Evolutionary conservation across 2,888 invertebrate species (phyloP).

Genomic region (Eurois occulta): DNA sequence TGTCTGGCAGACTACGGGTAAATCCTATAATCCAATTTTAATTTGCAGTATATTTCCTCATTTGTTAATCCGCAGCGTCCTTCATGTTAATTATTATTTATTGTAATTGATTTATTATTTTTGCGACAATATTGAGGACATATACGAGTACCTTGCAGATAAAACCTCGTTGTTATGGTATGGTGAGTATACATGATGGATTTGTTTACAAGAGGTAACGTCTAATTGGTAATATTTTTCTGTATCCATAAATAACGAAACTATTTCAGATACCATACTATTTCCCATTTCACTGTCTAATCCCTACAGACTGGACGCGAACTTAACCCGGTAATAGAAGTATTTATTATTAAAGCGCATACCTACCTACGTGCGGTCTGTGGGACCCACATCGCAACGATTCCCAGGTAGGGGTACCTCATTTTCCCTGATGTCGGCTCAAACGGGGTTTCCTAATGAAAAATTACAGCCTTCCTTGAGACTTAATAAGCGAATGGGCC

Average conservation of each 20-base stretch:
- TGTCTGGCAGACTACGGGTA: slow-evolving; percentile 35
- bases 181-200: neutral
- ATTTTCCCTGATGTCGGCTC: slow-evolving; percentile 65
- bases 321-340: slow-evolving; percentile 56
- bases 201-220: neutral
- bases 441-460: slow-evolving; percentile 74
- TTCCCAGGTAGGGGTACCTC: slow-evolving; percentile 61
- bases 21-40: slow-evolving; percentile 55
- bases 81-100: slow-evolving; percentile 43
- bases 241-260: neutral
- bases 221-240: neutral
- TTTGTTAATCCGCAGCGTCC: slow-evolving; percentile 23
- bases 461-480: slow-evolving; percentile 75
- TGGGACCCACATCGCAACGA: slow-evolving; percentile 25
- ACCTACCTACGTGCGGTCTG: slow-evolving; percentile 19
- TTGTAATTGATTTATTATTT: slow-evolving; percentile 34
- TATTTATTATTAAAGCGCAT: slow-evolving; percentile 63
- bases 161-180: slow-evolving; percentile 11
- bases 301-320: slow-evolving; percentile 44
- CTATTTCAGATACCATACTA: slow-evolving; percentile 14
- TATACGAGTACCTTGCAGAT: slow-evolving; percentile 15
- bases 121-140: slow-evolving; percentile 11
- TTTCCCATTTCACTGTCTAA: slow-evolving; percentile 17
- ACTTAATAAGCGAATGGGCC: slow-evolving; percentile 70
- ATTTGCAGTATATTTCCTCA: slow-evolving; percentile 52